Conservation (phyloP, 2,888 invertebrate genomes). For the Agriopis aurantiaria region DNA sequence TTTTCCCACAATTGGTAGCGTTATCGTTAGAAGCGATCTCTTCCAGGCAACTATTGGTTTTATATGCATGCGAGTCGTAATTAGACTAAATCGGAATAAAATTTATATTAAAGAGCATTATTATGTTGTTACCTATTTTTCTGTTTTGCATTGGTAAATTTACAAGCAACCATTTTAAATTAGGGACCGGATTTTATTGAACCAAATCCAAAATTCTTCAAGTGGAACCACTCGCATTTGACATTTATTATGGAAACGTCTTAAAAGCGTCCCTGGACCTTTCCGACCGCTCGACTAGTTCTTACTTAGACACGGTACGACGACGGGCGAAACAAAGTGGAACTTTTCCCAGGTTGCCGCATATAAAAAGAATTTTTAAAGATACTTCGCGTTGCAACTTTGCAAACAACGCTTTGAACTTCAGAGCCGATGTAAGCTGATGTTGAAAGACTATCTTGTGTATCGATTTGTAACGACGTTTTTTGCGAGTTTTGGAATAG, state of each 20-base stretch:
- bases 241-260: conserved; percentile 75
- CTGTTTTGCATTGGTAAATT: conserved; percentile 15
- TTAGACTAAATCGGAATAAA: not conserved
- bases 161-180: conserved; percentile 12
- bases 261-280: conserved; percentile 76
- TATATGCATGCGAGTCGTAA: not conserved
- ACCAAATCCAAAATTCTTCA: conserved; percentile 40
- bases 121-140: not conserved
- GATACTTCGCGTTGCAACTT: conserved; percentile 66
- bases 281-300: conserved; percentile 74
- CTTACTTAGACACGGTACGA: conserved; percentile 74
- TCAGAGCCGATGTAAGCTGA: conserved; percentile 41
- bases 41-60: no score
- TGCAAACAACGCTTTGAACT: conserved; percentile 65
- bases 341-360: conserved; percentile 78
- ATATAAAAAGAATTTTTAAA: conserved; percentile 81
- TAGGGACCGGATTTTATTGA: conserved; percentile 22
- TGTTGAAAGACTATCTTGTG: conserved; percentile 31
- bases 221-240: conserved; percentile 47
- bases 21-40: no score
- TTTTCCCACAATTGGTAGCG: no score
- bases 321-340: conserved; percentile 75
- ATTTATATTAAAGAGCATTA: no score
- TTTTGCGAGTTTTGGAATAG: not conserved
- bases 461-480: conserved; percentile 17